Evolutionary conservation across 2,113 vertebrate genomes (phyloP), one percentile per base, ranked within the genome.

Genomic region (Turdus rufiventris): DNA sequence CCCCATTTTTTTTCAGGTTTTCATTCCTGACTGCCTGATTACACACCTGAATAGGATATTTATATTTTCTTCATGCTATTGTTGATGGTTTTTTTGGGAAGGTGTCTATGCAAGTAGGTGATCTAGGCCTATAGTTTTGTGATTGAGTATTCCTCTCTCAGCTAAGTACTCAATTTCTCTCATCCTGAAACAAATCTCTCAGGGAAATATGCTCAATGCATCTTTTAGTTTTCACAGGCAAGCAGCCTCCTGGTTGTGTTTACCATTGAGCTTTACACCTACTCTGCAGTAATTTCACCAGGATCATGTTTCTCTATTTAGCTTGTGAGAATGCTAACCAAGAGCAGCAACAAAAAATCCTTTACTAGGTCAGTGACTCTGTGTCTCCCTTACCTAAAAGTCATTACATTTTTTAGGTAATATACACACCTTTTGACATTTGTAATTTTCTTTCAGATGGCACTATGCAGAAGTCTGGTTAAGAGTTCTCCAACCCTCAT

Each of bases 311-410:
- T 80, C 17, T 34, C 24, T 77, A 12, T n/a, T 38, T 72, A 56
- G 10, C 2, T 76, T 67, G 28, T 26, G 14, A 51, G 20, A 89
- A 70, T 61, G 17, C 16, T 12, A 74, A 17, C 11, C 28, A 60
- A 74, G 34, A 61, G 3, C 21, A 93, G 23, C 9, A 73, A 53
- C 24, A 67, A 61, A 72, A 70, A 38, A 5, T 4, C 3, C 5
- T 70, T 62, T 82, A 34, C 16, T 63, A 7, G 5, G 26, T 80
- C 54, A 80, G 20, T 1, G 2, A 65, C 24, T 61, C 10, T 1
- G 0, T 0, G 0, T 63, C 14, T 58, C 33, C 31, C 21, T 78
- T 72, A 62, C 29, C 6, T 21, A 43, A 15, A 75, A 61, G 12
- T 45, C 17, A 15, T 76, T 47, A 43, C 4, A 1, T 4, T n/a